Evolutionary conservation across 2,113 vertebrate species (phyloP), one percentile per base, ranked within the genome.

Genomic region (Albula goreensis): DNA sequence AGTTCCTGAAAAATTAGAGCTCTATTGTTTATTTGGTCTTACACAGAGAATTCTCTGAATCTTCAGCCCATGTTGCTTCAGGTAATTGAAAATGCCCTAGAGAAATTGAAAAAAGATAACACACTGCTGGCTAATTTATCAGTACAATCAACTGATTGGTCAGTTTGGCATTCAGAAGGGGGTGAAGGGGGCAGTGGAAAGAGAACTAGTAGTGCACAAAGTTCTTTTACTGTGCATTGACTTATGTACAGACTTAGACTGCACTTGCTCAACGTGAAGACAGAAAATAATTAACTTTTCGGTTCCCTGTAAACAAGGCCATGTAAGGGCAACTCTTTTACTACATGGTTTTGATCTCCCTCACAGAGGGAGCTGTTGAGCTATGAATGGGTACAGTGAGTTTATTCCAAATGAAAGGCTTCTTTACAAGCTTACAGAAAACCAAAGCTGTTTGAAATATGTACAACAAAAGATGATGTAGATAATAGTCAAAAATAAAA

Each of bases 361-460:
- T 93, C 89, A 91, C 90, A 95, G 95, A 94, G 93, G 95, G 94
- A 92, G 95, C 95, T 95, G 87, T 95, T 93, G 94, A 92, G 84
- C 93, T 89, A 81, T 66, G 89, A 91, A 94, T 92, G 86, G 88
- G 66, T 86, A 80, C 81, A 81, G 63, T 48, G 80, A 81, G 53
- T 89, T 57, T 86, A 51, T 85, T 86, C 50, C 52, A 78, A 79
- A 57, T 82, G 84, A 90, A 78, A 56, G 78, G 41, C 86, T 80
- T 41, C 25, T 48, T 50, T 41, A 50, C 11, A 79, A 25, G 74
- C 17, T 50, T 17, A 5, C 57, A 11, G n/a, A 80, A 17, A 56
- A 81, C 85, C 51, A 49, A 50, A 57, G 70, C 19, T 56, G 63
- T 12, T 22, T 60, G 17, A 60, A 60, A 60, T 3, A 60, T 3